These are phyloP conservation scores for Charina bottae DNA, from an alignment of 2,113 vertebrate genomes.

Conservation along the genomic window DNA sequence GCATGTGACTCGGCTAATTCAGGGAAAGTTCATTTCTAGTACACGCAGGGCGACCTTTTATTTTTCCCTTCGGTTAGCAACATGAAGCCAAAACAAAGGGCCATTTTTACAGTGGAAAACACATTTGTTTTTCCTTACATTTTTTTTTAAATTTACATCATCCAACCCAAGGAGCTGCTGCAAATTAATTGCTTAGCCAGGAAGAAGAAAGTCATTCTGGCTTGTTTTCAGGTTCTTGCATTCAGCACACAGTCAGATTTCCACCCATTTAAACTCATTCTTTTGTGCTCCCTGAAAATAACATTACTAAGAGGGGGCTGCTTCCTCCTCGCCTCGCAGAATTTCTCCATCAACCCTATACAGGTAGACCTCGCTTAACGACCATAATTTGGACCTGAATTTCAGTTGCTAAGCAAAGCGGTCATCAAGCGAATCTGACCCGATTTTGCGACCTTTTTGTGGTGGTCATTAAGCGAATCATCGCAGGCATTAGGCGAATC, in stretches of 20 bases:
- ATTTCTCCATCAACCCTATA: background rate
- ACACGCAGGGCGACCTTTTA: slow-evolving; percentile 50
- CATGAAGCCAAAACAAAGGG: slow-evolving; percentile 65
- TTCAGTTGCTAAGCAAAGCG: no score
- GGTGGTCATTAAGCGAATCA: no score
- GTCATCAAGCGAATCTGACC: no score
- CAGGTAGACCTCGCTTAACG: no score
- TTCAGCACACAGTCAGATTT: slow-evolving; percentile 45
- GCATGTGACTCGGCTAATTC: slow-evolving; percentile 69
- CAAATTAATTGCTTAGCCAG: slow-evolving; percentile 56
- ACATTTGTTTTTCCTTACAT: slow-evolving; percentile 47
- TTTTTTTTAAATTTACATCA: slow-evolving; percentile 43
- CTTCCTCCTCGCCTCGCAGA: background rate
- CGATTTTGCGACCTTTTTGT: no score
- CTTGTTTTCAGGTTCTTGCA: slow-evolving; percentile 55
- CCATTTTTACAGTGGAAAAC: slow-evolving; percentile 60
- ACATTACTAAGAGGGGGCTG: background rate
- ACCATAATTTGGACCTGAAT: no score
- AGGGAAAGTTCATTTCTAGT: slow-evolving; percentile 71
- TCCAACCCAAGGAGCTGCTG: slow-evolving; percentile 39
- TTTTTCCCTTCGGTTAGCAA: slow-evolving; percentile 32
- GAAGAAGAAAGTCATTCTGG: slow-evolving; percentile 22
- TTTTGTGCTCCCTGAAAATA: background rate
- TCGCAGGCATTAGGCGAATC: no score
- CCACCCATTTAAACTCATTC: background rate